phyloP scores from a whole-genome alignment of 2,113 vertebrate genomes.

The Odocoileus hemionus region DNA sequence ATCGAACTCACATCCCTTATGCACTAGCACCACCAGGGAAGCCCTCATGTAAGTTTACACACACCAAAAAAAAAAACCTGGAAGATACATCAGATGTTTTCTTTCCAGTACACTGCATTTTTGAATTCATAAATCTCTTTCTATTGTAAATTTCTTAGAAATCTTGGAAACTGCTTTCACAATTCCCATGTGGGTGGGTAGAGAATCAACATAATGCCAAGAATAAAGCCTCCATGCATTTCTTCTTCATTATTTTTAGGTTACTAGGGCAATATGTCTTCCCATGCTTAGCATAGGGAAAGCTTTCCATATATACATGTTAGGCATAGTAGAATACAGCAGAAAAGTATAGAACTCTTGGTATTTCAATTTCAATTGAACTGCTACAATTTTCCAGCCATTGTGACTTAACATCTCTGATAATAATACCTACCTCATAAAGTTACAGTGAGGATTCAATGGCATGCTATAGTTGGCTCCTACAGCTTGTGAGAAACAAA shows the following conservation, averaged over 20 bases:
- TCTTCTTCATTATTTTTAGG: constrained; percentile 35
- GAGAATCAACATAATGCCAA: background rate
- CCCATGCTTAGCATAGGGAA: background rate
- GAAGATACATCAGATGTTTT: background rate
- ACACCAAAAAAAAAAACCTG: background rate
- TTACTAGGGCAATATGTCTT: background rate
- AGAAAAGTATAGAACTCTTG: background rate
- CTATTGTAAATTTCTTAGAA: background rate
- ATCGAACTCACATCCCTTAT: background rate
- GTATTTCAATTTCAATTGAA: background rate
- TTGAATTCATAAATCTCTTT: background rate
- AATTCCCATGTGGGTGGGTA: background rate
- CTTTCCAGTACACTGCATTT: background rate
- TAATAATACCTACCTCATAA: background rate
- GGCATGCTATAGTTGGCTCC: background rate
- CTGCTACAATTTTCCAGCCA: background rate
- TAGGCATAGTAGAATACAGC: background rate
- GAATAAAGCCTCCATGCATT: background rate
- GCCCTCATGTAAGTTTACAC: background rate
- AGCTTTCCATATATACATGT: background rate
- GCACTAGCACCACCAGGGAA: background rate
- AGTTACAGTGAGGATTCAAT: background rate
- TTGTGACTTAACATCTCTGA: background rate
- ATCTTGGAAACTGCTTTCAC: background rate
- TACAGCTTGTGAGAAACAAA: background rate